Percentiles rank a stretch among this genome's conserved stretches.
Evolutionary conservation across 1,140 invertebrate species (phyloP).

Genomic region (Scaptomyza pallida): DNA sequence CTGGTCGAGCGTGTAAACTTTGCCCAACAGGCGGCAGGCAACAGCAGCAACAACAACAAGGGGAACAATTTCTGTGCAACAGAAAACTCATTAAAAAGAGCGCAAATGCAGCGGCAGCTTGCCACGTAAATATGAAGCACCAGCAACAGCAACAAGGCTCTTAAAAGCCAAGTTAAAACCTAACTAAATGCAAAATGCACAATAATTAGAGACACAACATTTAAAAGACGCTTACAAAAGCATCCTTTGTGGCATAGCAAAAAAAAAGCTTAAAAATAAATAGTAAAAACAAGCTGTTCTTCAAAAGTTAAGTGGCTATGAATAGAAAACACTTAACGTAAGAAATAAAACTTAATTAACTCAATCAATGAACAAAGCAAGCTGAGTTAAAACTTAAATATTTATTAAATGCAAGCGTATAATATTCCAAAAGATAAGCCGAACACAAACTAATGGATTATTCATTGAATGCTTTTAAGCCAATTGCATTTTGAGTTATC

Average conservation of each 20-base stretch:
- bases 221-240: slow-evolving; percentile 60
- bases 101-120: slow-evolving; percentile 72
- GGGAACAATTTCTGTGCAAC: slow-evolving; percentile 46
- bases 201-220: slow-evolving; percentile 74
- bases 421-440: not conserved
- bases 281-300: slow-evolving; percentile 15
- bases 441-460: not conserved
- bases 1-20: slow-evolving; percentile 59
- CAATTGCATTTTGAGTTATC: slow-evolving; percentile 2
- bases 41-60: slow-evolving; percentile 19
- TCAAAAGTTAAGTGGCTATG: not conserved
- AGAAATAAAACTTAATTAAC: not conserved
- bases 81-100: slow-evolving; percentile 79
- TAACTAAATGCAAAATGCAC: slow-evolving; percentile 68
- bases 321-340: not conserved
- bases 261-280: slow-evolving; percentile 11
- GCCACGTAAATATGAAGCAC: slow-evolving; percentile 63
- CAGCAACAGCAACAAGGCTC: not conserved
- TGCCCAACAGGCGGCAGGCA: slow-evolving; percentile 43
- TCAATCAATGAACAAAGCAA: not conserved
- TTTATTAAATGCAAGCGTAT: not conserved
- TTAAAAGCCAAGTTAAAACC: slow-evolving; percentile 19
- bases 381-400: not conserved
- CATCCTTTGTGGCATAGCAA: slow-evolving; percentile 38
- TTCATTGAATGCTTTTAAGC: not conserved